phyloP scores from a whole-genome alignment of 1,140 invertebrate genomes.

The Megathymus violae region DNA sequence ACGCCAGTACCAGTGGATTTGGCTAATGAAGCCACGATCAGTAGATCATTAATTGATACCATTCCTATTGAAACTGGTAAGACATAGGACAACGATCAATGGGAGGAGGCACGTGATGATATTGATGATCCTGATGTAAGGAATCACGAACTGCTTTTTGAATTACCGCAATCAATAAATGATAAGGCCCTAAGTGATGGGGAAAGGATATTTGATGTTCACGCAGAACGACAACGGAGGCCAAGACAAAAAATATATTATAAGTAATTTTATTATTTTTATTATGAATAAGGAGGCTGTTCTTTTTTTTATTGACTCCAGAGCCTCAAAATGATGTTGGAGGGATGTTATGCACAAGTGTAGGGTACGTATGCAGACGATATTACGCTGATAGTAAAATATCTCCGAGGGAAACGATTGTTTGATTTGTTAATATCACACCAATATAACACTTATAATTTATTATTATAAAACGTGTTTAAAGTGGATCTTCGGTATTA shows the following conservation, averaged over 20 bases:
- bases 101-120: not conserved
- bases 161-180: not conserved
- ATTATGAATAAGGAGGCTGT: not conserved
- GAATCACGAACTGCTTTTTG: not conserved
- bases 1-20: not conserved
- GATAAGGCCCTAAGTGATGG: too few relatives aligned
- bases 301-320: not conserved
- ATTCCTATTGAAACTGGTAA: too few relatives aligned
- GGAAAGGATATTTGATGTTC: not conserved
- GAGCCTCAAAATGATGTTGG: not conserved
- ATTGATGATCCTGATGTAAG: not conserved
- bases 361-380: too few relatives aligned
- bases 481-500: too few relatives aligned
- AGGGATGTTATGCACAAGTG: not conserved
- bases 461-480: too few relatives aligned
- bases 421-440: too few relatives aligned
- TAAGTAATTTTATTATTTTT: too few relatives aligned
- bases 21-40: not conserved
- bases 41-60: not conserved
- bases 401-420: too few relatives aligned
- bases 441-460: too few relatives aligned
- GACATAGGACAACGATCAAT: not conserved
- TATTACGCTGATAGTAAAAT: conserved; percentile 27
- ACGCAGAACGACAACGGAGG: not conserved
- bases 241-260: not conserved